These are phyloP conservation scores for Meganola albula DNA, from an alignment of 2,888 invertebrate genomes.

Conservation along the genomic window DNA sequence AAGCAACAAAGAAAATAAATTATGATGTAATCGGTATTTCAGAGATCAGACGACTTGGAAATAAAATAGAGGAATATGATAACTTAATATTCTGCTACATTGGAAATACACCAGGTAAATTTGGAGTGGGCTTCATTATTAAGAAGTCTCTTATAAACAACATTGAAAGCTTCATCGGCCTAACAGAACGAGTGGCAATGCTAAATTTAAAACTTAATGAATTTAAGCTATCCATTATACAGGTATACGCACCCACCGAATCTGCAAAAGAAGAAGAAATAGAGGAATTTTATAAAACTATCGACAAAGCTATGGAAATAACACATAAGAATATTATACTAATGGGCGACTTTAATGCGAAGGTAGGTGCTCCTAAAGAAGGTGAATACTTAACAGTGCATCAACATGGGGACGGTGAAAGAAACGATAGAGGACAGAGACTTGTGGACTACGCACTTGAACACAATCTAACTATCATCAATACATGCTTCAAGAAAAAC, in stretches of 20 bases:
- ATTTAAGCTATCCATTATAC: slow-evolving; percentile 1
- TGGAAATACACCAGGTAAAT: slow-evolving; percentile 10
- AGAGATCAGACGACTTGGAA: slow-evolving; percentile 19
- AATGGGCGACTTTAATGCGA: background rate
- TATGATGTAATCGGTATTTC: slow-evolving; percentile 22
- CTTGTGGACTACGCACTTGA: background rate
- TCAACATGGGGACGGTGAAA: background rate
- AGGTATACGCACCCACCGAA: slow-evolving; percentile 4
- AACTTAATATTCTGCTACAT: slow-evolving; percentile 16
- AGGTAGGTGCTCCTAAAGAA: background rate
- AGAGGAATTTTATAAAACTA: background rate
- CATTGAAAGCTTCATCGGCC: background rate
- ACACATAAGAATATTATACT: background rate
- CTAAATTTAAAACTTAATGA: background rate
- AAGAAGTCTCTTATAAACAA: slow-evolving; percentile 1
- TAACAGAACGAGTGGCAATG: slow-evolving; percentile 4
- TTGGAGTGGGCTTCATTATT: slow-evolving; percentile 6
- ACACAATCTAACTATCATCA: slow-evolving; percentile 15
- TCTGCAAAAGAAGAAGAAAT: background rate
- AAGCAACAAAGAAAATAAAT: slow-evolving; percentile 15
- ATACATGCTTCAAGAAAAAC: slow-evolving; percentile 22
- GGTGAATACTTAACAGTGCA: background rate
- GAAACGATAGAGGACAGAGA: slow-evolving; percentile 1
- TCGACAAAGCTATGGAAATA: slow-evolving; percentile 1
- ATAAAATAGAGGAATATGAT: slow-evolving; percentile 21